Conservation (phyloP, 2,113 vertebrate genomes). For the Forbesichthys papilliferus region DNA sequence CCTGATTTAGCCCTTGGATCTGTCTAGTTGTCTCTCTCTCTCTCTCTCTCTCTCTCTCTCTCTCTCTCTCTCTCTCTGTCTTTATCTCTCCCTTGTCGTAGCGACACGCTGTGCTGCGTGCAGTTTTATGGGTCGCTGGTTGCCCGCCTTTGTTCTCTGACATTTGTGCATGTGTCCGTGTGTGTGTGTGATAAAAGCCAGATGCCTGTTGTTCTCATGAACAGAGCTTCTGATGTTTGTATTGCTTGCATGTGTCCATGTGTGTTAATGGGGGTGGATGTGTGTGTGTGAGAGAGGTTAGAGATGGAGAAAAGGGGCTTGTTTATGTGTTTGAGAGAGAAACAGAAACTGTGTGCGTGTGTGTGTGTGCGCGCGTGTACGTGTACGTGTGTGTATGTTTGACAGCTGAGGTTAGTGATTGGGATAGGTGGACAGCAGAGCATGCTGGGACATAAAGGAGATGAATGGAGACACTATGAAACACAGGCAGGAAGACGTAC, state of each 20-base stretch:
- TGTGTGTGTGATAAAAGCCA: slow-evolving; percentile 35
- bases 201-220: slow-evolving; percentile 34
- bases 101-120: neutral
- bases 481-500: slow-evolving; percentile 29
- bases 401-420: slow-evolving; percentile 45
- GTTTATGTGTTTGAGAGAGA: slow-evolving; percentile 2
- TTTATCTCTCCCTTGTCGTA: neutral
- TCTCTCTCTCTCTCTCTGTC: slow-evolving; percentile 10
- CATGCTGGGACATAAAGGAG: slow-evolving; percentile 34
- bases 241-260: neutral
- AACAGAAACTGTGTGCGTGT: neutral
- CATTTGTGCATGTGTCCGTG: neutral
- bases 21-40: neutral
- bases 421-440: slow-evolving; percentile 28
- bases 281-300: neutral
- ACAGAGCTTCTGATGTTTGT: slow-evolving; percentile 31
- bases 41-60: slow-evolving; percentile 3
- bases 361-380: slow-evolving; percentile 20
- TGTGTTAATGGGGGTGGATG: neutral
- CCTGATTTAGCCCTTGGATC: slow-evolving; percentile 36
- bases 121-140: neutral
- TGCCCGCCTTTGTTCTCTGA: slow-evolving; percentile 8
- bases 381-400: slow-evolving; percentile 4
- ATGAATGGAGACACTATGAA: slow-evolving; percentile 39
- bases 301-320: neutral